Conservation (phyloP, 2,113 vertebrate species). For the Piaya cayana region DNA sequence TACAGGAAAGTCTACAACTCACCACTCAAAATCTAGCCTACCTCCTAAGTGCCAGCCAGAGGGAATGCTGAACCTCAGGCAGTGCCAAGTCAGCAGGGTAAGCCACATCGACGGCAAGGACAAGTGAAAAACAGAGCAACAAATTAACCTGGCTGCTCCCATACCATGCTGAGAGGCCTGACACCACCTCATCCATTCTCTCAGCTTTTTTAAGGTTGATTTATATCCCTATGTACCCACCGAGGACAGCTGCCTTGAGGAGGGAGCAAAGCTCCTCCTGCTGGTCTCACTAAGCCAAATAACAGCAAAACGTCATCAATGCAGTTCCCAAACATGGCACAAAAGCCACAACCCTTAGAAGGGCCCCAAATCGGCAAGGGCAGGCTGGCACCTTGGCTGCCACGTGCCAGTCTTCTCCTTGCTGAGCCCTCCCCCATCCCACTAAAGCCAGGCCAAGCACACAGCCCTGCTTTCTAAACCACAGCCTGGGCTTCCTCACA, state of each 20-base stretch:
- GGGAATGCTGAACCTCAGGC: neutral
- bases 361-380: no score
- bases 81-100: neutral
- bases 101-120: neutral
- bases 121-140: neutral
- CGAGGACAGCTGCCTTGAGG: neutral
- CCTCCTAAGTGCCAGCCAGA: neutral
- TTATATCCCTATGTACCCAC: accelerated
- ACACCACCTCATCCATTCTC: neutral
- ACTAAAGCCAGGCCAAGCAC: no score
- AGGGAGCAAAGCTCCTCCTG: constrained; percentile 13
- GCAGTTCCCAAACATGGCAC: accelerated
- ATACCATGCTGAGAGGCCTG: neutral
- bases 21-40: neutral
- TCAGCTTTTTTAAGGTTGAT: neutral
- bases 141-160: neutral
- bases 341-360: accelerated
- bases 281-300: neutral
- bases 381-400: neutral
- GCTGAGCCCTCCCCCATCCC: neutral
- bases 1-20: neutral
- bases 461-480: neutral
- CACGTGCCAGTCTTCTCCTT: accelerated
- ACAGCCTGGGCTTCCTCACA: accelerated
- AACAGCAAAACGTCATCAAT: accelerated